A percentile compares a stretch with the other conserved stretches of the same genome.
Conservation (phyloP, 2,113 vertebrate genomes). For the Saimiri boliviensis region DNA sequence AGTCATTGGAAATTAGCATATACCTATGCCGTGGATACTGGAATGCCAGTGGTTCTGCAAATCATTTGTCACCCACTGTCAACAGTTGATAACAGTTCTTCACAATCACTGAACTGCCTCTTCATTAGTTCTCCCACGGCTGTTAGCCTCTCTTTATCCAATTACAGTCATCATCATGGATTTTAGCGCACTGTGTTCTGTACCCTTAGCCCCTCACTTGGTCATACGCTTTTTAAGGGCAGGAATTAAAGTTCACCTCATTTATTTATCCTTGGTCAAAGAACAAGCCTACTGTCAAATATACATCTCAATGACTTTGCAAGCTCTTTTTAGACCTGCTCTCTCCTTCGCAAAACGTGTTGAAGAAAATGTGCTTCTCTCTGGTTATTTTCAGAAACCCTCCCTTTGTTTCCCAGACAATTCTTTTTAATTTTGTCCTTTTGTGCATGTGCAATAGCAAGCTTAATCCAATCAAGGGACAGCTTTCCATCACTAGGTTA, state of each 20-base stretch:
- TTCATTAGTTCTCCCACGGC: not conserved
- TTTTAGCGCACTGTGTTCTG: not conserved
- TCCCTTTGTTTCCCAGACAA: conserved; percentile 58
- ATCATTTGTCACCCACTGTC: not conserved
- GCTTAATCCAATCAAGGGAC: conserved; percentile 58
- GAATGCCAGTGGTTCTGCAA: not conserved
- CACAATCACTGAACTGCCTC: not conserved
- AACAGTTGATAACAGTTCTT: not conserved
- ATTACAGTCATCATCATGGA: not conserved
- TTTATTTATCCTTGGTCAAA: conserved; percentile 38
- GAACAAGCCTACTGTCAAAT: conserved; percentile 40
- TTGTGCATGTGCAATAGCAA: conserved; percentile 59
- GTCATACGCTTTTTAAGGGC: not conserved
- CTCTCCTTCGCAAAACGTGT: not conserved
- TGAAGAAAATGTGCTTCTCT: not conserved
- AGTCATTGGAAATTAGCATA: conserved; percentile 25
- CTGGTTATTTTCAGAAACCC: conserved; percentile 63
- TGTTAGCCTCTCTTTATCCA: not conserved
- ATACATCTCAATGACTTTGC: not conserved
- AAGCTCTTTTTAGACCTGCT: conserved; percentile 37
- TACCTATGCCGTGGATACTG: not conserved
- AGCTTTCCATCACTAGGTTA: conserved; percentile 22
- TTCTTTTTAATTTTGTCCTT: conserved; percentile 69
- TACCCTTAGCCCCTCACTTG: not conserved
- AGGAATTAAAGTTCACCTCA: not conserved